Conservation (phyloP, 1,140 invertebrate species). For the Lepidostoma basale region DNA sequence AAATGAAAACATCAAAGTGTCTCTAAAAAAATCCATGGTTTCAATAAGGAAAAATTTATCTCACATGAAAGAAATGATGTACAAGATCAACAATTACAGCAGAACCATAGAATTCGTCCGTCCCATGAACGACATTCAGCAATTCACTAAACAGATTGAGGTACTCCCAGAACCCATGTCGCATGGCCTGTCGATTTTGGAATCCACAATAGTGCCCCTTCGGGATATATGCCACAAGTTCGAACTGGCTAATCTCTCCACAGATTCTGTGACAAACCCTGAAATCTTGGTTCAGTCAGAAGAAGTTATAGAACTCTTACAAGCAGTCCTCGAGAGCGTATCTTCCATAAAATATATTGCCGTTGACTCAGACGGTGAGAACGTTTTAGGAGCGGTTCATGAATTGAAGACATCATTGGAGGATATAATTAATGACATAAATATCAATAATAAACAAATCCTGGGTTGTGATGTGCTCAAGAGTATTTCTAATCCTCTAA, state of each 20-base stretch:
- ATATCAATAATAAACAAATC: not conserved
- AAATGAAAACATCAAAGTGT: constrained; percentile 31
- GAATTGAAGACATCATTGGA: not conserved
- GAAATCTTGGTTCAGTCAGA: constrained; percentile 6
- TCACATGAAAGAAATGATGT: constrained; percentile 55
- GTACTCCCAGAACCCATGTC: constrained; percentile 29
- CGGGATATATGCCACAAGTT: constrained; percentile 41
- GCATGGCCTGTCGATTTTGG: constrained; percentile 20
- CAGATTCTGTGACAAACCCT: not conserved
- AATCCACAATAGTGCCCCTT: constrained; percentile 38
- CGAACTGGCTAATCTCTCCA: constrained; percentile 35
- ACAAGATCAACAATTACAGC: constrained; percentile 44
- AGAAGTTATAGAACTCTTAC: constrained; percentile 25
- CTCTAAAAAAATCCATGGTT: constrained; percentile 34
- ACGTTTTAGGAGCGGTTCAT: not conserved
- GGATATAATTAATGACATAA: not conserved
- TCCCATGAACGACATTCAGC: constrained; percentile 41
- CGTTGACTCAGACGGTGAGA: not conserved
- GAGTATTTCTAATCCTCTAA: constrained; percentile 31
- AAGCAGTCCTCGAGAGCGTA: not conserved
- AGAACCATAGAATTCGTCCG: constrained; percentile 33
- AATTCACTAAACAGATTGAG: constrained; percentile 42
- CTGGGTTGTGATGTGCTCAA: constrained; percentile 32
- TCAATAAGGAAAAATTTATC: constrained; percentile 21
- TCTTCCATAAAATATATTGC: not conserved